Percentiles rank a stretch among this genome's conserved stretches.
Conservation (phyloP, 92 coral and sea anemone genomes). For the Parazoanthus darwini region DNA sequence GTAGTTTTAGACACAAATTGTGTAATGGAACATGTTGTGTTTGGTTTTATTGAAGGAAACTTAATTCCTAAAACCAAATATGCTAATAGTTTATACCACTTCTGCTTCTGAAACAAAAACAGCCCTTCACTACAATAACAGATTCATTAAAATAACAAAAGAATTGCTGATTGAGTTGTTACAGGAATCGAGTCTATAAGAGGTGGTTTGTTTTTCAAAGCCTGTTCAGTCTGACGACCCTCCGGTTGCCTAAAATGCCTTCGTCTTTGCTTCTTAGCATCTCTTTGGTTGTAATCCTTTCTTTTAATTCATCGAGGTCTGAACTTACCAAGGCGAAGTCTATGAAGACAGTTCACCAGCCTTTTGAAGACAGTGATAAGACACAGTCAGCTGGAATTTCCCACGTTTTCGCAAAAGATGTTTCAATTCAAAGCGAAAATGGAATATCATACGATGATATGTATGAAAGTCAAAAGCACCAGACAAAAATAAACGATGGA, state of each 20-base stretch:
- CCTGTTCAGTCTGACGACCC: neutral
- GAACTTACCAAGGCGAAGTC: neutral
- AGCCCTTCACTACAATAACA: neutral
- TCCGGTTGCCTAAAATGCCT: neutral
- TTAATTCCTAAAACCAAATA: neutral
- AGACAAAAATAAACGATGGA: neutral
- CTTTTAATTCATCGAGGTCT: neutral
- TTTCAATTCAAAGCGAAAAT: neutral
- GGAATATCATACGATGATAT: neutral
- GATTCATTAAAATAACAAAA: neutral
- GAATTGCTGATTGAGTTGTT: neutral
- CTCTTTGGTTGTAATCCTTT: conserved; percentile 2
- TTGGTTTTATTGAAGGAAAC: neutral
- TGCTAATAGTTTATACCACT: neutral
- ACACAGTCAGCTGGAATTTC: neutral
- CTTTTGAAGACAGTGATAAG: neutral
- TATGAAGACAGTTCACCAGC: neutral
- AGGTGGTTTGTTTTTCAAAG: neutral
- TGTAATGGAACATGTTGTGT: too few species aligned
- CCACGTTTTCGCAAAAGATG: neutral
- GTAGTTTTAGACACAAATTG: too few species aligned
- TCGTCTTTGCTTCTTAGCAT: neutral
- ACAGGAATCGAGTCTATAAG: neutral
- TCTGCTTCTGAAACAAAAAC: neutral
- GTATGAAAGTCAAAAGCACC: neutral